Percentiles rank a stretch among this genome's conserved stretches.
phyloP scores from a whole-genome alignment of 53 echinoderm and acorn worm species.

The Echinometra lucunter region DNA sequence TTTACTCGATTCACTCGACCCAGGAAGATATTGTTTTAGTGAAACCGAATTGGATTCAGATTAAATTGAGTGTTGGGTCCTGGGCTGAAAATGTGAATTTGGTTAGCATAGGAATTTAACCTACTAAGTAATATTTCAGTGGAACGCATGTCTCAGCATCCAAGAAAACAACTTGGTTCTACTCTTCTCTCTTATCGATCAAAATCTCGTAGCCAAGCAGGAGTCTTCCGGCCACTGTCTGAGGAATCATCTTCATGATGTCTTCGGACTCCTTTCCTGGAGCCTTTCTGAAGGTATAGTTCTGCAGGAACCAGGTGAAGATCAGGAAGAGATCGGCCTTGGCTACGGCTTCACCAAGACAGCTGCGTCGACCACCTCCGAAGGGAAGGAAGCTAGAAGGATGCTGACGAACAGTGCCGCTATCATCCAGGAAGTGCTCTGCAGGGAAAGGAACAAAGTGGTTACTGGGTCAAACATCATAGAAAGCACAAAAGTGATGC shows the following conservation, averaged over 20 bases:
- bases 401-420: constrained; percentile 74
- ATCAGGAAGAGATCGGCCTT: constrained; percentile 88
- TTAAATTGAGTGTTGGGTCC: too few relatives aligned
- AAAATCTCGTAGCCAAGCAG: constrained; percentile 15
- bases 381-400: constrained; percentile 85
- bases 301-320: constrained; percentile 83
- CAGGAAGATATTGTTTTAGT: too few relatives aligned
- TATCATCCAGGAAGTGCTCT: constrained; percentile 81
- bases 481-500: neutral
- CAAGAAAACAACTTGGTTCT: neutral
- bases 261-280: constrained; percentile 76
- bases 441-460: neutral
- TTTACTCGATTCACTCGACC: too few relatives aligned
- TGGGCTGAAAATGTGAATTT: too few relatives aligned
- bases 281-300: constrained; percentile 80
- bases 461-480: neutral
- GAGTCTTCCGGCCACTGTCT: constrained; percentile 20
- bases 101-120: neutral
- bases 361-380: constrained; percentile 73
- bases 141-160: neutral
- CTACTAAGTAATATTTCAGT: neutral
- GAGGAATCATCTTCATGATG: constrained; percentile 55
- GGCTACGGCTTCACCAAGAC: constrained; percentile 87
- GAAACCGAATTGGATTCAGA: too few relatives aligned
- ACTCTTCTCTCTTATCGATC: neutral